phyloP scores from a whole-genome alignment of 2,888 invertebrate species.

The Brachylomia viminalis region DNA sequence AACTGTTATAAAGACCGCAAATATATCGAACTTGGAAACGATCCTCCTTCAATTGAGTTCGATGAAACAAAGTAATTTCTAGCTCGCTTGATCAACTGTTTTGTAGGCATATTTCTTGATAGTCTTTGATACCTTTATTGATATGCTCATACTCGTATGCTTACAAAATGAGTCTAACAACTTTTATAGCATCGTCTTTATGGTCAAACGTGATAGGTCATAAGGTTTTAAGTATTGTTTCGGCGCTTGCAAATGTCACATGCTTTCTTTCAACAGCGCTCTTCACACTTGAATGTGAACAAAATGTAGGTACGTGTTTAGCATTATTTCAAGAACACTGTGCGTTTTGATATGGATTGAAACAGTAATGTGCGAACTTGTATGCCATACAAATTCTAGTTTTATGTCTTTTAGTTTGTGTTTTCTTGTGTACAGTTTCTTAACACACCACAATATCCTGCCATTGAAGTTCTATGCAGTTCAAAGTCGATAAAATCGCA shows the following conservation, averaged over 20 bases:
- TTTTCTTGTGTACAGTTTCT: neutral
- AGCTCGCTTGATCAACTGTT: neutral
- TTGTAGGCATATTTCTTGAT: neutral
- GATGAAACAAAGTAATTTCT: neutral
- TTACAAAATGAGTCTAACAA: slow-evolving; percentile 9
- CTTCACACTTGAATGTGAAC: slow-evolving; percentile 35
- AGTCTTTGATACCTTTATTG: slow-evolving; percentile 22
- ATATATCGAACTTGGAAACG: neutral
- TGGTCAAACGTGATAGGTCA: slow-evolving; percentile 62
- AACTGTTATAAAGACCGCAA: neutral
- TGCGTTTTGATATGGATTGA: slow-evolving; percentile 20
- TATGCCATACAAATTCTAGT: slow-evolving; percentile 13
- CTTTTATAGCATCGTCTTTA: slow-evolving; percentile 47
- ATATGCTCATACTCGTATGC: neutral
- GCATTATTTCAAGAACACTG: slow-evolving; percentile 32
- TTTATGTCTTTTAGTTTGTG: slow-evolving; percentile 10
- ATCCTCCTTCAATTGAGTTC: slow-evolving; percentile 6
- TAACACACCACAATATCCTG: slow-evolving; percentile 3
- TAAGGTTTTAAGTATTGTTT: slow-evolving; percentile 47
- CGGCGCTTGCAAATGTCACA: slow-evolving; percentile 28
- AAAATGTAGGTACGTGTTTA: slow-evolving; percentile 10
- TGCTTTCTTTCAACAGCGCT: slow-evolving; percentile 22
- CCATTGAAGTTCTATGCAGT: slow-evolving; percentile 15
- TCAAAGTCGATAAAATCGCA: slow-evolving; percentile 21
- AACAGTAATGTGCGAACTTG: slow-evolving; percentile 26